A percentile compares a stretch with the other conserved stretches of the same genome.
Evolutionary conservation across 2,888 invertebrate species (phyloP).

Genomic region (Eristalis arbustorum): DNA sequence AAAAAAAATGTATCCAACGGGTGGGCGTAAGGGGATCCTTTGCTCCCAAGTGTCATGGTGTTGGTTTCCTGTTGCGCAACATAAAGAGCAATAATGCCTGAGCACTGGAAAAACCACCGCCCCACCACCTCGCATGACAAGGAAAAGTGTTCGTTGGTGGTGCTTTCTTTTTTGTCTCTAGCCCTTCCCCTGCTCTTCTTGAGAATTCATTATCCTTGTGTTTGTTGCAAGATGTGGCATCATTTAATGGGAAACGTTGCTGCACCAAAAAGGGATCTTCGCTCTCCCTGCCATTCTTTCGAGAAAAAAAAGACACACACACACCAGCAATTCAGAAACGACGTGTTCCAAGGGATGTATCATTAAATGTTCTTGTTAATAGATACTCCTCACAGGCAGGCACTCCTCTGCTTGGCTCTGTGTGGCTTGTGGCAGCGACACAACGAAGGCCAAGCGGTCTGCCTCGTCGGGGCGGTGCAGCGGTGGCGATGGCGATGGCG

Average conservation of each 20-base stretch:
- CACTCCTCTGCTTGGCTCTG: not conserved
- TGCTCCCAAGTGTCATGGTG: conserved; percentile 63
- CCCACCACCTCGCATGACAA: not conserved
- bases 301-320: not conserved
- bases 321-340: not conserved
- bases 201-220: conserved; percentile 56
- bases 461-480: too few species aligned
- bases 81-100: conserved; percentile 55
- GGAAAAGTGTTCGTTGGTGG: conserved; percentile 4
- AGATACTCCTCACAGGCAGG: conserved; percentile 39
- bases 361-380: conserved; percentile 68
- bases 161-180: not conserved
- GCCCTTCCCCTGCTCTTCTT: not conserved
- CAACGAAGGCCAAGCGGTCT: conserved; percentile 20
- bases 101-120: conserved; percentile 31
- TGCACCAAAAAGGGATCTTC: conserved; percentile 38
- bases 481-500: not conserved
- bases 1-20: not conserved
- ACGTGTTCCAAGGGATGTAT: conserved; percentile 62
- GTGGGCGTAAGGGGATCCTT: conserved; percentile 1
- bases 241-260: conserved; percentile 14
- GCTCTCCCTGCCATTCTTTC: not conserved
- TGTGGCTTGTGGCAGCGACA: too few species aligned
- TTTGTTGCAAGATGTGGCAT: not conserved
- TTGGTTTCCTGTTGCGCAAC: conserved; percentile 65